A percentile compares a stretch with the other conserved stretches of the same genome.
phyloP scores from a whole-genome alignment of 2,797 vertebrate species.

The Danio aesculapii region DNA sequence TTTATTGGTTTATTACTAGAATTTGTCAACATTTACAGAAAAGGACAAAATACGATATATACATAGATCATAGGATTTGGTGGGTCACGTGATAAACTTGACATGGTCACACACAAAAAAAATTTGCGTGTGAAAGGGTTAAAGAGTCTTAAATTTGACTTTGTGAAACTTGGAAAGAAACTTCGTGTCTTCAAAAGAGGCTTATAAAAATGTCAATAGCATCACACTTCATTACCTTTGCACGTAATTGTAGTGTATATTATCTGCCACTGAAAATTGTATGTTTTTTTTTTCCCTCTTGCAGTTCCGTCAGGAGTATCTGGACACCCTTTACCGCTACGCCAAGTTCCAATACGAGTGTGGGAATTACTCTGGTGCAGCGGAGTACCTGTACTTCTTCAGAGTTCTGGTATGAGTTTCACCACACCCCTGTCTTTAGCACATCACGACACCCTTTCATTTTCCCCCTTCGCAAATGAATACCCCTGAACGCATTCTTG shows the following conservation, averaged over 20 bases:
- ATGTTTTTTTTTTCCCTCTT: not conserved
- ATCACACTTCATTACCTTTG: not conserved
- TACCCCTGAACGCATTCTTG: conserved; percentile 20
- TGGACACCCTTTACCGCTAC: conserved; percentile 96
- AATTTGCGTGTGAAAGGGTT: too few species aligned
- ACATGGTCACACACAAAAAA: too few species aligned
- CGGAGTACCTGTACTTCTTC: conserved; percentile 98
- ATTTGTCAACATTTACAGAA: too few species aligned
- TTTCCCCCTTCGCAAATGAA: conserved; percentile 30
- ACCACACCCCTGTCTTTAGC: conserved; percentile 16
- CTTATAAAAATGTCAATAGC: not conserved
- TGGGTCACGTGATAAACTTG: too few species aligned
- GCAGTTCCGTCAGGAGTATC: conserved; percentile 96
- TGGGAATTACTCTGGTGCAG: conserved; percentile 97
- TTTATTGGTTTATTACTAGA: too few species aligned
- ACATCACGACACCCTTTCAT: conserved; percentile 22
- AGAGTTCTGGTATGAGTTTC: conserved; percentile 93
- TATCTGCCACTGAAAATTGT: not conserved
- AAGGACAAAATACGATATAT: too few species aligned
- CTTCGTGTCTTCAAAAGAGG: too few species aligned
- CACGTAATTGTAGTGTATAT: not conserved
- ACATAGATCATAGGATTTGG: too few species aligned
- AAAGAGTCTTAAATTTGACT: too few species aligned
- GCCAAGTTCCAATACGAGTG: conserved; percentile 99
- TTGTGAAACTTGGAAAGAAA: too few species aligned